Percentiles rank a stretch among this genome's conserved stretches.
Conservation (phyloP, 2,113 vertebrate species). For the Elaphurus davidianus region DNA sequence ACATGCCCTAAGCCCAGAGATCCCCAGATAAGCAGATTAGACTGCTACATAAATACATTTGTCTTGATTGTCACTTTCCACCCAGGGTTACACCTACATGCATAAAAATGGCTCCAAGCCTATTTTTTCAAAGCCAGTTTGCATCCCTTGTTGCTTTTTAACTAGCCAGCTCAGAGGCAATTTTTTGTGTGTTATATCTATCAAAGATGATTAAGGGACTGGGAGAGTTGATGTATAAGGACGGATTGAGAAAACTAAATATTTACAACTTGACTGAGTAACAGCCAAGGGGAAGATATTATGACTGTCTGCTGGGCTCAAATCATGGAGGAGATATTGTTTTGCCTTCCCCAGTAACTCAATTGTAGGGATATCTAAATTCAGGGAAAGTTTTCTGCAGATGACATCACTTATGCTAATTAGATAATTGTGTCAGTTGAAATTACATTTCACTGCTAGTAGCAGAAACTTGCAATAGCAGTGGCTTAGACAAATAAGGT, state of each 20-base stretch:
- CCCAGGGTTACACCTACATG: not conserved
- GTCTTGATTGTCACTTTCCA: slow-evolving; percentile 61
- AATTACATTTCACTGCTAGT: slow-evolving; percentile 21
- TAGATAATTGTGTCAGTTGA: not conserved
- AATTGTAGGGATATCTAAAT: not conserved
- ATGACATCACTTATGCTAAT: slow-evolving; percentile 29
- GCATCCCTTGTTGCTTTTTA: slow-evolving; percentile 40
- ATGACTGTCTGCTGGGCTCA: not conserved
- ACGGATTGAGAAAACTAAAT: slow-evolving; percentile 47
- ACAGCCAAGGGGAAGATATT: not conserved
- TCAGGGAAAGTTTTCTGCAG: not conserved
- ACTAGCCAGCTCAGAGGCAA: not conserved
- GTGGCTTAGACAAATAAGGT: not conserved
- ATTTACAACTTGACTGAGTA: not conserved
- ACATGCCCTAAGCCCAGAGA: not conserved
- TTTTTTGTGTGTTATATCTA: slow-evolving; percentile 15
- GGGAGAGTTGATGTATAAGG: slow-evolving; percentile 44
- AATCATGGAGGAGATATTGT: not conserved
- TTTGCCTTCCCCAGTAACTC: slow-evolving; percentile 30
- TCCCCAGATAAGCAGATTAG: not conserved
- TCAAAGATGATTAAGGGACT: slow-evolving; percentile 3
- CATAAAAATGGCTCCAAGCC: not conserved
- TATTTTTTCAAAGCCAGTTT: slow-evolving; percentile 12
- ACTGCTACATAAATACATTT: not conserved
- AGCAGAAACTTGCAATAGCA: slow-evolving; percentile 8